Evolutionary conservation across 2,113 vertebrate species (phyloP).

Genomic region (Crotalus helleri): DNA sequence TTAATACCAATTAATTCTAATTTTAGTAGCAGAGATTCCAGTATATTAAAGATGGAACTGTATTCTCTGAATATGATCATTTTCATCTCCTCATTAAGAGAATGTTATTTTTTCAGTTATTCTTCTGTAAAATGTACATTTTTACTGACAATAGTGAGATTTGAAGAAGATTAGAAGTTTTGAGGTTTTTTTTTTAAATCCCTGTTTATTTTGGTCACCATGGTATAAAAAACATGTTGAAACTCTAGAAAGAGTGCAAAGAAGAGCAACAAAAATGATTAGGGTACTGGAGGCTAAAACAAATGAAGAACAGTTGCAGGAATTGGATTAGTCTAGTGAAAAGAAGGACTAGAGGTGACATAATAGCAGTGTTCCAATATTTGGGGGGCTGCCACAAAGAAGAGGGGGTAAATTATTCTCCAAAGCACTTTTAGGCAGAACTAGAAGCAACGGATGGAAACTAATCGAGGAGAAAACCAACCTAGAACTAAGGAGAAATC

Average conservation of each 20-base stretch:
- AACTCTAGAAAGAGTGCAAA: background rate
- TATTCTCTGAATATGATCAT: background rate
- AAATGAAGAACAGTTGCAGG: background rate
- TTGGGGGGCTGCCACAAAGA: background rate
- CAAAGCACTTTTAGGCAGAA: background rate
- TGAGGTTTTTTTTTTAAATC: background rate
- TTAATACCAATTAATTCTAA: background rate
- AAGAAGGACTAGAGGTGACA: background rate
- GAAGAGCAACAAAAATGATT: background rate
- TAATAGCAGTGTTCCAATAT: background rate
- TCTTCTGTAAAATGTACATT: background rate
- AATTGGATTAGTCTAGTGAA: background rate
- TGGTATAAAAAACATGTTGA: background rate
- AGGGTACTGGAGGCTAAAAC: background rate
- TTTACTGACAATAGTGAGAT: background rate
- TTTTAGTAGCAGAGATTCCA: background rate
- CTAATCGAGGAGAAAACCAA: background rate
- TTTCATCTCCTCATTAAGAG: background rate
- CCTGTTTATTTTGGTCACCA: background rate
- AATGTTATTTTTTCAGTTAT: background rate
- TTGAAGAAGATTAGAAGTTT: background rate
- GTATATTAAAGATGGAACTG: background rate
- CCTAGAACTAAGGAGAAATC: background rate
- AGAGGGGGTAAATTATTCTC: background rate
- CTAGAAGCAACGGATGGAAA: background rate